Conservation (phyloP, 2,797 vertebrate genomes). For the Phataginus tetradactyla region DNA sequence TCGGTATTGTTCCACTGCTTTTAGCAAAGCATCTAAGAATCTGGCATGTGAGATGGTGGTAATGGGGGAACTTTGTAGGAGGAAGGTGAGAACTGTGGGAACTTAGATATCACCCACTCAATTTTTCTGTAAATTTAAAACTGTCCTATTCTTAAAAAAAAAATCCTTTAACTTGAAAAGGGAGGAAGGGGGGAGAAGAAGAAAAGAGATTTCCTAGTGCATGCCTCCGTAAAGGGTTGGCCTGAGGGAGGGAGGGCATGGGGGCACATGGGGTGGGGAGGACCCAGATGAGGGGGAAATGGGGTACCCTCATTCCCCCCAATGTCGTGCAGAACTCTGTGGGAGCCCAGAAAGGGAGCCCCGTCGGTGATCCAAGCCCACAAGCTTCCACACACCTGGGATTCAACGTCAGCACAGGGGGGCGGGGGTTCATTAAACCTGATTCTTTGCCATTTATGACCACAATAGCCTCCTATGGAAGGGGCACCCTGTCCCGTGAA, state of each 20-base stretch:
- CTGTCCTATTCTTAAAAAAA: neutral
- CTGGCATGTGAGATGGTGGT: too few relatives aligned
- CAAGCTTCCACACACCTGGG: rapidly evolving
- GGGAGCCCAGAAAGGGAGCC: neutral
- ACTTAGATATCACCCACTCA: neutral
- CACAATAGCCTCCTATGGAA: neutral
- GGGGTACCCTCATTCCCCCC: neutral
- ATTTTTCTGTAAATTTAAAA: neutral
- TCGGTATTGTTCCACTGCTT: neutral
- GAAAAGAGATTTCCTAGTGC: neutral
- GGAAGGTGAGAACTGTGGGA: neutral
- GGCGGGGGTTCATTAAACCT: neutral
- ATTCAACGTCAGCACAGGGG: neutral
- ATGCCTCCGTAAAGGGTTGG: neutral
- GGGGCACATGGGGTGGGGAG: neutral
- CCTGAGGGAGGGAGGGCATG: too few relatives aligned
- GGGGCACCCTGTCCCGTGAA: neutral
- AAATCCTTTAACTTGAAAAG: neutral
- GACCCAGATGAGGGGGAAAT: neutral
- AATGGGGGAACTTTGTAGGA: neutral
- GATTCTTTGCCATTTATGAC: neutral
- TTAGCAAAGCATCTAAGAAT: neutral
- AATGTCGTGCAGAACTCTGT: neutral
- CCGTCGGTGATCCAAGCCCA: neutral
- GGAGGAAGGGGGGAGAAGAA: neutral